Evolutionary conservation across 2,113 vertebrate species (phyloP).

Genomic region (Melanocharis versteri): DNA sequence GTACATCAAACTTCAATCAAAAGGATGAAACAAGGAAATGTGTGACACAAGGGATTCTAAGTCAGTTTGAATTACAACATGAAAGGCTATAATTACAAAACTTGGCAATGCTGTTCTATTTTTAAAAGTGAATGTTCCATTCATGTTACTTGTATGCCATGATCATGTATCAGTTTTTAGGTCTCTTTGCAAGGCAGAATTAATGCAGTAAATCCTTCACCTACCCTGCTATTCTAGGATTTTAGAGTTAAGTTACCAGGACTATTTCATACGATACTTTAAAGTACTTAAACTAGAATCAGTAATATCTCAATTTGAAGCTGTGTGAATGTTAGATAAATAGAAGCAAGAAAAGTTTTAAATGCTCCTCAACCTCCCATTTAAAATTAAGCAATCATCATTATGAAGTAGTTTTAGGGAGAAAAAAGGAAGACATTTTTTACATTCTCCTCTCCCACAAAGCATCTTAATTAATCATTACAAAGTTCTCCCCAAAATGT

Average conservation of each 20-base stretch:
- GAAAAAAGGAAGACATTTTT: neutral
- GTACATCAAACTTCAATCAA: neutral
- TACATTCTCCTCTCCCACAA: neutral
- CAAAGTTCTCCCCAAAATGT: neutral
- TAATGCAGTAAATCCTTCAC: neutral
- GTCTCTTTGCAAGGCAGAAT: neutral
- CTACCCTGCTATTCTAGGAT: neutral
- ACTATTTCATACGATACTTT: neutral
- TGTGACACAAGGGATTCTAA: neutral
- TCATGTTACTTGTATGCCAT: neutral
- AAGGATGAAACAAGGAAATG: neutral
- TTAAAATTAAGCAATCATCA: neutral
- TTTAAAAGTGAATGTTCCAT: neutral
- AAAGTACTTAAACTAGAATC: neutral
- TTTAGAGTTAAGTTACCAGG: neutral
- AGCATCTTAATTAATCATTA: neutral
- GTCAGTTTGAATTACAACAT: neutral
- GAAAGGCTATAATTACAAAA: neutral
- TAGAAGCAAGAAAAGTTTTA: neutral
- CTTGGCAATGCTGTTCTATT: neutral
- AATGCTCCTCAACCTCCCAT: neutral
- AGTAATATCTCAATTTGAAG: neutral
- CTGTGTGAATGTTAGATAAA: neutral
- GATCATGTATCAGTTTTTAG: neutral
- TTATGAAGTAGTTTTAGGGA: neutral